Evolutionary conservation across 2,113 vertebrate species (phyloP), one percentile per base, ranked within the genome.

Genomic region (Chlorodrepanis virens): DNA sequence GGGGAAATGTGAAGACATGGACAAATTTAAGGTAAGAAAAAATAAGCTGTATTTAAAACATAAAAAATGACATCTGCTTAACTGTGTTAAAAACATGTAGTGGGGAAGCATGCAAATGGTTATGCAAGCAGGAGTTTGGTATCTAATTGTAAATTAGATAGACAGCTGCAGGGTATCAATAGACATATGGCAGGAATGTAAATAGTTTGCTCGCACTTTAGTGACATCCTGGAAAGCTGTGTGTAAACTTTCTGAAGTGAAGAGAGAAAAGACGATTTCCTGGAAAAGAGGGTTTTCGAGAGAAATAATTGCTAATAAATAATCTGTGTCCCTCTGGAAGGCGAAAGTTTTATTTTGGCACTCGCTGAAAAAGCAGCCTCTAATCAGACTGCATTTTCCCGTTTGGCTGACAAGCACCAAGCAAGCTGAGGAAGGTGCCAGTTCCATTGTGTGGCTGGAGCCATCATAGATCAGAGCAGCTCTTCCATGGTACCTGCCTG

Each of bases 171-270:
- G 59, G 69, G 71, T 95, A 80, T 83, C 29, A 47, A 44, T 79
- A 77, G 61, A 93, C 68, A 95, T 97, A 96, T 94, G 96, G 59
- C 65, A 93, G 80, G 72, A 75, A 91, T 95, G 64, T 93, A 97
- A 95, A 91, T 89, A 94, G 86, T 97, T 90, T 90, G 83, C 95
- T 96, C 5, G 10, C 90, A 87, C 86, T 95, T 89, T 37, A 49
- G 85, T 94, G 93, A 84, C 87, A 76, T 97, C 89, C 89, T 93
- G 82, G 84, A 92, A 96, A 88, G 87, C 94, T 97, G 93, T 67
- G 72, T 93, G 89, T 95, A 94, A 96, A 94, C 93, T 95, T 93
- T 88, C 82, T 54, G 56, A 94, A 94, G 93, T 68, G 93, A 89
- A 83, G 35, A 72, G 71, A 54, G 59, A 74, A 45, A 71, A 65